A percentile compares a stretch with the other conserved stretches of the same genome.
These are phyloP conservation scores for Lepidothrix coronata DNA, from an alignment of 2,113 vertebrate species.

Conservation along the genomic window DNA sequence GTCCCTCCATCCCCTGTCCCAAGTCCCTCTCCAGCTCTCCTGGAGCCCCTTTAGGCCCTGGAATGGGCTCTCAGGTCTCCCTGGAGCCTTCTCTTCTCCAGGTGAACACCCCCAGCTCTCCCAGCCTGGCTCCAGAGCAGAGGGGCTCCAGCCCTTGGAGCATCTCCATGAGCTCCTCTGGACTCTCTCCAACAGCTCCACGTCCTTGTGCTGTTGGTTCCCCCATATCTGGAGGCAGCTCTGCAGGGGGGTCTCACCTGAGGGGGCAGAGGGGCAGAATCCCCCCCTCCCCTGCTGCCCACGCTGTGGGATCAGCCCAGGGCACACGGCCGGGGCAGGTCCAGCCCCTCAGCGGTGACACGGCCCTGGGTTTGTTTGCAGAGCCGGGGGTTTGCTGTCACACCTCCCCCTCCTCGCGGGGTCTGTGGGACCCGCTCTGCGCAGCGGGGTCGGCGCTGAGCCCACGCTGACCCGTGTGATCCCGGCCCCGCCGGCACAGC, in stretches of 20 bases:
- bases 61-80: neutral
- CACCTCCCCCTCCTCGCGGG: neutral
- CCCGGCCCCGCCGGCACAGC: neutral
- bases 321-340: rapidly evolving
- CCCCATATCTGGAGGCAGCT: neutral
- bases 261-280: neutral
- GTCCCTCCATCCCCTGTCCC: neutral
- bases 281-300: neutral
- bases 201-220: neutral
- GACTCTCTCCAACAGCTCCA: neutral
- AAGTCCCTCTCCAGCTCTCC: neutral
- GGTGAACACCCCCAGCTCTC: neutral
- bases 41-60: neutral
- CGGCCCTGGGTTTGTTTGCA: rapidly evolving
- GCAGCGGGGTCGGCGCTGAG: neutral
- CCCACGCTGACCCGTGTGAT: neutral
- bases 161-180: rapidly evolving
- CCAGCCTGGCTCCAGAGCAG: neutral
- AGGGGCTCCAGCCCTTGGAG: neutral
- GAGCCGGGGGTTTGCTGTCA: neutral
- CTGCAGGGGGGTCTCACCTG: neutral
- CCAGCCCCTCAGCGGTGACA: neutral
- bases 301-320: neutral
- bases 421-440: neutral
- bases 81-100: neutral